phyloP scores from a whole-genome alignment of 2,113 vertebrate genomes.

The Psittacara wagleri region DNA sequence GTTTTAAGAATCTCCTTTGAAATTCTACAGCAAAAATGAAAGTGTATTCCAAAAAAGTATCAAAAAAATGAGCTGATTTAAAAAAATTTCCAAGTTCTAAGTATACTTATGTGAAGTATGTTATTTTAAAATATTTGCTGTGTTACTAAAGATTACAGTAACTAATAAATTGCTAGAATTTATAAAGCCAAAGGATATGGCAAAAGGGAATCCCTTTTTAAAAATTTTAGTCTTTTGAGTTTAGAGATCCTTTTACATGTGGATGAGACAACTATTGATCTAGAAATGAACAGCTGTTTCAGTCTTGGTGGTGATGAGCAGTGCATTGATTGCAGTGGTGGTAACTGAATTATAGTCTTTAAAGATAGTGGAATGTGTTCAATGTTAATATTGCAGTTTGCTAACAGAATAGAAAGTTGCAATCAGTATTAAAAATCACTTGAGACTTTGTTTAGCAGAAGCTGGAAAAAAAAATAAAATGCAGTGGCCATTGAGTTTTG shows the following conservation, averaged over 20 bases:
- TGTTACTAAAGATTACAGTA: not conserved
- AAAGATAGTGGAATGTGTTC: slow-evolving; percentile 19
- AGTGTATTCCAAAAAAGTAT: not conserved
- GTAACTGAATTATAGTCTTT: slow-evolving; percentile 60
- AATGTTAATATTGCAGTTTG: slow-evolving; percentile 42
- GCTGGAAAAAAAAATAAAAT: slow-evolving; percentile 46
- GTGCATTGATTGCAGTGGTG: not conserved
- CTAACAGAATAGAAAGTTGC: slow-evolving; percentile 50
- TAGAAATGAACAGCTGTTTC: not conserved
- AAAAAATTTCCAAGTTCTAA: not conserved
- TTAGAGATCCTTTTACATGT: not conserved
- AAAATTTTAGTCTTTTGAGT: not conserved
- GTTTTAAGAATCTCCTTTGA: not conserved
- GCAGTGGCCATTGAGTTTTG: slow-evolving; percentile 39
- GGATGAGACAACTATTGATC: not conserved
- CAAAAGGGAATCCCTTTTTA: not conserved
- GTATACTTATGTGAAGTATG: not conserved
- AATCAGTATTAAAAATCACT: slow-evolving; percentile 62
- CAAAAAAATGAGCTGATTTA: not conserved
- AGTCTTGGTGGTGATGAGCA: not conserved
- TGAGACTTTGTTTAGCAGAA: slow-evolving; percentile 46
- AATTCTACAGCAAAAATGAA: not conserved
- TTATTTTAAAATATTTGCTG: not conserved
- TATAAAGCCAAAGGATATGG: not conserved
- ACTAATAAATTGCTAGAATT: not conserved